phyloP scores from a whole-genome alignment of 2,797 vertebrate genomes.

The Rhincodon typus region DNA sequence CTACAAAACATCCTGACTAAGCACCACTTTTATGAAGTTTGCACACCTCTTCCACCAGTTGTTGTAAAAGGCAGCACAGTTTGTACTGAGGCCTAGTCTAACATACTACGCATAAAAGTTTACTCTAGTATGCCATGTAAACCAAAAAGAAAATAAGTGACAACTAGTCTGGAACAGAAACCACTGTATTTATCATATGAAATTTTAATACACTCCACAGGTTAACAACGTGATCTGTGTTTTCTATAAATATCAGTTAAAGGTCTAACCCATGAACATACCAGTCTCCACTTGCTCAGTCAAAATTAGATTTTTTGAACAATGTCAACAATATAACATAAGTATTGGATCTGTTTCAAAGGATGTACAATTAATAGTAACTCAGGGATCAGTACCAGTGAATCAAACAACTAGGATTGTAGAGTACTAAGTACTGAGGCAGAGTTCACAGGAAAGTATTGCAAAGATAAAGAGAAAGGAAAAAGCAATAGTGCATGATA shows the following conservation, averaged over 20 bases:
- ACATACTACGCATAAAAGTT: too few species aligned
- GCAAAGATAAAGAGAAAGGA: too few species aligned
- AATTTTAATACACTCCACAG: not conserved
- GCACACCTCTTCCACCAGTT: not conserved
- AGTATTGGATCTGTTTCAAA: not conserved
- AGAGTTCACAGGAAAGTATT: too few species aligned
- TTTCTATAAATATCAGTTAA: not conserved
- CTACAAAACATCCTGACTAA: not conserved
- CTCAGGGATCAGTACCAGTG: too few species aligned
- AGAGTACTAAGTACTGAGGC: too few species aligned
- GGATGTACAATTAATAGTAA: not conserved
- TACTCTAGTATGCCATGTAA: not conserved
- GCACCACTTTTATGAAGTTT: not conserved
- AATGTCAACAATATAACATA: not conserved
- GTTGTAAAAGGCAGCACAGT: not conserved
- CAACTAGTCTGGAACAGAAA: not conserved
- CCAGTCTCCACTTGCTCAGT: not conserved
- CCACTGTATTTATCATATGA: not conserved
- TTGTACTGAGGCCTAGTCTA: not conserved
- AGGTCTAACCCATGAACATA: not conserved
- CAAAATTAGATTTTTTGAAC: not conserved
- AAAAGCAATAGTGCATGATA: too few species aligned
- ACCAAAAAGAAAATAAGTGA: not conserved
- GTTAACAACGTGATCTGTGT: not conserved
- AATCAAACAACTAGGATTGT: too few species aligned